Conservation (phyloP, 2,797 vertebrate genomes). For the Hyperoplus immaculatus region DNA sequence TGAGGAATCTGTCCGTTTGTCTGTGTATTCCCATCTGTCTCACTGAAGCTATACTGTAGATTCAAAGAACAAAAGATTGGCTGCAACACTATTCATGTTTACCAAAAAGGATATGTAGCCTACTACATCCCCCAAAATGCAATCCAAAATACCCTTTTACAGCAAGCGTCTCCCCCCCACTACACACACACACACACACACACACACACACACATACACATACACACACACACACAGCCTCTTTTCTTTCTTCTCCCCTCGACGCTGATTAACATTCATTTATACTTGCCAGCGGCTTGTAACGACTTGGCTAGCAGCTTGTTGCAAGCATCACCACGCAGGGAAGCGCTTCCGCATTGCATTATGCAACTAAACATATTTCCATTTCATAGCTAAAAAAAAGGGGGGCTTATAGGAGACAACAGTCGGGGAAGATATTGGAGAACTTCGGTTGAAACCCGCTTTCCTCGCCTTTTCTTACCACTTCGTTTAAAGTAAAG, state of each 20-base stretch:
- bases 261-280: slow-evolving; percentile 33
- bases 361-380: slow-evolving; percentile 72
- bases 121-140: background rate
- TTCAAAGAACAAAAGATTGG: background rate
- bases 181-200: no score
- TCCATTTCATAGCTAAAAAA: slow-evolving; percentile 33
- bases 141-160: slow-evolving; percentile 12
- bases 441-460: slow-evolving; percentile 55
- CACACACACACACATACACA: no score
- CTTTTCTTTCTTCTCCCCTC: slow-evolving; percentile 35
- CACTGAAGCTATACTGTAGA: background rate
- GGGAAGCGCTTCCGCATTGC: slow-evolving; percentile 63
- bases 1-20: slow-evolving; percentile 3
- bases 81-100: background rate
- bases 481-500: background rate
- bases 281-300: slow-evolving; percentile 48
- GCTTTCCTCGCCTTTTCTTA: background rate
- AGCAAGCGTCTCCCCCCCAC: background rate
- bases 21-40: slow-evolving; percentile 2
- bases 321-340: slow-evolving; percentile 37
- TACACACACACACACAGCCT: background rate
- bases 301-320: slow-evolving; percentile 42
- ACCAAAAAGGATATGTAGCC: background rate
- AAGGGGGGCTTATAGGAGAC: slow-evolving; percentile 18
- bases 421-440: slow-evolving; percentile 20